Conservation (phyloP, 2,797 vertebrate genomes). For the Epinephelus awoara region DNA sequence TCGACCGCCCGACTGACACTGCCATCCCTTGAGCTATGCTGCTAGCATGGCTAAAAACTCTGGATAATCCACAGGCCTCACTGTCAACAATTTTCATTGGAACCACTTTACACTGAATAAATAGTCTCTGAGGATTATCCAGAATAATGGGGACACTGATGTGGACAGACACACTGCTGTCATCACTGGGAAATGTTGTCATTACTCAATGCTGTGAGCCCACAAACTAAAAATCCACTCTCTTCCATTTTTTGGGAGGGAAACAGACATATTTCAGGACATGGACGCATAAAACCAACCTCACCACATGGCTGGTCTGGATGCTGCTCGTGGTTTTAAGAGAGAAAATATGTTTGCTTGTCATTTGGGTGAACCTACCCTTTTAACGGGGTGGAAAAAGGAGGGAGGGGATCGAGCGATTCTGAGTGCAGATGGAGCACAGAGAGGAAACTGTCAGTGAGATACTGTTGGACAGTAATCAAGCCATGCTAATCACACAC, state of each 20-base stretch:
- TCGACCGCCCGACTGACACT: too few relatives aligned
- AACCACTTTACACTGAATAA: neutral
- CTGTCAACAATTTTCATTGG: neutral
- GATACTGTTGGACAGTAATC: slow-evolving; percentile 61
- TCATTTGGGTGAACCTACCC: slow-evolving; percentile 47
- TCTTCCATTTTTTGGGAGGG: neutral
- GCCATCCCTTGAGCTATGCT: neutral
- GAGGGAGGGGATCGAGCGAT: slow-evolving; percentile 5
- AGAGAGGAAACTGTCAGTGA: slow-evolving; percentile 62
- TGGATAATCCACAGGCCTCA: neutral
- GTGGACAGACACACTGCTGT: neutral
- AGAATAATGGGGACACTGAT: neutral
- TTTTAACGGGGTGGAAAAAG: slow-evolving; percentile 26
- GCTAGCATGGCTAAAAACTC: neutral
- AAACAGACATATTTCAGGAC: slow-evolving; percentile 15
- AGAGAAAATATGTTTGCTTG: slow-evolving; percentile 35
- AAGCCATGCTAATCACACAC: slow-evolving; percentile 64
- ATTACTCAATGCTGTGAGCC: neutral
- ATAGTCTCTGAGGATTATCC: neutral
- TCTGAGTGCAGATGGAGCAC: slow-evolving; percentile 62
- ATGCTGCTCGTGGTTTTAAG: neutral
- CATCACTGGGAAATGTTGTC: neutral
- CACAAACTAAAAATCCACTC: neutral
- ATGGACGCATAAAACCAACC: neutral
- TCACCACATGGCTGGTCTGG: neutral